These are phyloP conservation scores for Enteromius afrohamiltoni DNA, from an alignment of 2,797 vertebrate species.

Conservation along the genomic window DNA sequence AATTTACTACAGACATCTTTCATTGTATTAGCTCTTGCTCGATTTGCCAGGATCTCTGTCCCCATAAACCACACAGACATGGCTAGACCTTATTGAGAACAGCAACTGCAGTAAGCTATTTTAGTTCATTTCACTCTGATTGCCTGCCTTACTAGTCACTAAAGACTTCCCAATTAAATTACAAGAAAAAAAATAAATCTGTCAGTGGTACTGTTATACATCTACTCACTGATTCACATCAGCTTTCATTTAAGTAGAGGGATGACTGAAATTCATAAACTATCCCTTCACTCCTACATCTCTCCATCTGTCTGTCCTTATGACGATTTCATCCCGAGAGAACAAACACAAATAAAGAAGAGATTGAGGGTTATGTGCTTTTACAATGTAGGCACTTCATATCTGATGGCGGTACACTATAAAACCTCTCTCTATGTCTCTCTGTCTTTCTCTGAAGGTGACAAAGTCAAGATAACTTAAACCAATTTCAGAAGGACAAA, in stretches of 20 bases:
- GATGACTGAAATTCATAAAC: conserved; percentile 1
- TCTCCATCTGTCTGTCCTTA: conserved; percentile 10
- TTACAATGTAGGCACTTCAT: conserved; percentile 2
- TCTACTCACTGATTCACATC: background rate
- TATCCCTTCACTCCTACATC: conserved; percentile 10
- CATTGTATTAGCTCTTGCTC: background rate
- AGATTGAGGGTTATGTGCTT: background rate
- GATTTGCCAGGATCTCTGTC: background rate
- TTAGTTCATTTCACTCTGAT: background rate
- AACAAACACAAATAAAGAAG: background rate
- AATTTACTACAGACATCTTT: background rate
- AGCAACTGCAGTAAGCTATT: background rate
- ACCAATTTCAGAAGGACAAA: background rate
- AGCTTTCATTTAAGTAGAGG: background rate
- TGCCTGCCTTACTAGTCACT: background rate
- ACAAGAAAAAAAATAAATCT: background rate
- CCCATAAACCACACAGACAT: background rate
- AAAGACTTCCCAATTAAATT: background rate
- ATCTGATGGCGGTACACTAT: background rate
- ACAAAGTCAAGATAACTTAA: background rate
- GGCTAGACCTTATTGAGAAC: background rate
- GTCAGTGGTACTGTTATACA: background rate
- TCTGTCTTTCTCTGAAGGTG: conserved; percentile 3
- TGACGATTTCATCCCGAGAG: conserved; percentile 3
- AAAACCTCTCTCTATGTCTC: background rate